Percentiles rank a stretch among this genome's conserved stretches.
Conservation (phyloP, 2,797 vertebrate genomes). For the Eulemur rubriventer region DNA sequence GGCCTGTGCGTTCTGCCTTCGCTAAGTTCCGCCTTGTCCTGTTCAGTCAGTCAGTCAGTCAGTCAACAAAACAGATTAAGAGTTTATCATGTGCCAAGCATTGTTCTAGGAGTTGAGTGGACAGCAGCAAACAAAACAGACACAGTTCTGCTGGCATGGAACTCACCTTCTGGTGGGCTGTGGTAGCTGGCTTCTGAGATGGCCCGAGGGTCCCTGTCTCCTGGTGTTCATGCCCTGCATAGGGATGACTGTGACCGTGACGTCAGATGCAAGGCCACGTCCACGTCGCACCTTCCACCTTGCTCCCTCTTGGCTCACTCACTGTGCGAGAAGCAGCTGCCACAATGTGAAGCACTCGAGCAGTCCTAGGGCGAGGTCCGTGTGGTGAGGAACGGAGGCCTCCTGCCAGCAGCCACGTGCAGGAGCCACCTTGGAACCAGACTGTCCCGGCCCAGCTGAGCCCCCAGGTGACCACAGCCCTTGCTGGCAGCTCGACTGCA, state of each 20-base stretch:
- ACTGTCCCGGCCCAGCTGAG: rapidly evolving
- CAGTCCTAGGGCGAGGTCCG: rapidly evolving
- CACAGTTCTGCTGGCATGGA: background rate
- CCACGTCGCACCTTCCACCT: rapidly evolving
- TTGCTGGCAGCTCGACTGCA: background rate
- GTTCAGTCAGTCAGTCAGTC: too few relatives aligned
- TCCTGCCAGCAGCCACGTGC: background rate
- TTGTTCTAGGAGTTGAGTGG: background rate
- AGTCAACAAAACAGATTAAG: background rate
- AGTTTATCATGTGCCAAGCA: background rate
- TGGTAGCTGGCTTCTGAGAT: rapidly evolving
- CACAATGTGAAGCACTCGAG: background rate
- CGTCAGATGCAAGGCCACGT: background rate
- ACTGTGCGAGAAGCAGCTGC: background rate
- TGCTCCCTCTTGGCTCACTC: background rate
- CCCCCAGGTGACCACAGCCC: background rate
- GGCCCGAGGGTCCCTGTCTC: background rate
- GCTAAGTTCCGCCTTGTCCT: background rate
- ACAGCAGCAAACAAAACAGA: background rate
- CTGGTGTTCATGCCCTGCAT: rapidly evolving
- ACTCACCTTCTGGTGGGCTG: background rate
- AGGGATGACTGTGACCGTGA: background rate
- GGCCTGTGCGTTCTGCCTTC: rapidly evolving
- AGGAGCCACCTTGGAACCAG: background rate
- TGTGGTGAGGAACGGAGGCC: background rate